phyloP scores from a whole-genome alignment of 2,113 vertebrate species.

The Edolisoma coerulescens region DNA sequence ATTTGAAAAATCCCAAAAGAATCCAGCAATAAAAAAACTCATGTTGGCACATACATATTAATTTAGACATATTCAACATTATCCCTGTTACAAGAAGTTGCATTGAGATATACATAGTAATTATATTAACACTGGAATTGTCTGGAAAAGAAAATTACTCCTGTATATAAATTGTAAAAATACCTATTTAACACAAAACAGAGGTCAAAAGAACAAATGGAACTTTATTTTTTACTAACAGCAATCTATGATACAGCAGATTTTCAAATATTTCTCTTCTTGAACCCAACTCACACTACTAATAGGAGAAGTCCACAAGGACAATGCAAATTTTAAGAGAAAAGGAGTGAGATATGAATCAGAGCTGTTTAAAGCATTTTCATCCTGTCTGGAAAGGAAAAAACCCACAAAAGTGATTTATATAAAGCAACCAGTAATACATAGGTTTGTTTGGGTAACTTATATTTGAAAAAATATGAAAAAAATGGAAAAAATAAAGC shows the following conservation, averaged over 20 bases:
- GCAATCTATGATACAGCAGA: not conserved
- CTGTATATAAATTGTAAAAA: not conserved
- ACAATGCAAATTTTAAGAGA: not conserved
- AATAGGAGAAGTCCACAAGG: not conserved
- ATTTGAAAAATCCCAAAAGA: not conserved
- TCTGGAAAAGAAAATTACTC: not conserved
- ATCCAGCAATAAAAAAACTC: not conserved
- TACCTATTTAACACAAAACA: not conserved
- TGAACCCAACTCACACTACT: not conserved
- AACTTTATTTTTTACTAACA: not conserved
- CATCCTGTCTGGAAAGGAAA: not conserved
- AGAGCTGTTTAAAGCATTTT: not conserved
- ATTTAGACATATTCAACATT: not conserved
- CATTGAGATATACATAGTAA: not conserved
- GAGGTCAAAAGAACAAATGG: not conserved
- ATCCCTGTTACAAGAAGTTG: not conserved
- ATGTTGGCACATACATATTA: not conserved
- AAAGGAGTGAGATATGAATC: not conserved
- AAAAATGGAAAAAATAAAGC: fast-evolving
- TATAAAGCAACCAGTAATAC: not conserved
- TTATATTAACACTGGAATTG: not conserved
- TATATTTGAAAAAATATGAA: not conserved
- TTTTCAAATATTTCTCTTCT: not conserved
- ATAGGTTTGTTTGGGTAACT: not conserved
- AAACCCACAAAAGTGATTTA: not conserved